Base-by-base conservation (phyloP, 2,888 invertebrate genomes). In the Trissolcus brochymenae region DNA sequence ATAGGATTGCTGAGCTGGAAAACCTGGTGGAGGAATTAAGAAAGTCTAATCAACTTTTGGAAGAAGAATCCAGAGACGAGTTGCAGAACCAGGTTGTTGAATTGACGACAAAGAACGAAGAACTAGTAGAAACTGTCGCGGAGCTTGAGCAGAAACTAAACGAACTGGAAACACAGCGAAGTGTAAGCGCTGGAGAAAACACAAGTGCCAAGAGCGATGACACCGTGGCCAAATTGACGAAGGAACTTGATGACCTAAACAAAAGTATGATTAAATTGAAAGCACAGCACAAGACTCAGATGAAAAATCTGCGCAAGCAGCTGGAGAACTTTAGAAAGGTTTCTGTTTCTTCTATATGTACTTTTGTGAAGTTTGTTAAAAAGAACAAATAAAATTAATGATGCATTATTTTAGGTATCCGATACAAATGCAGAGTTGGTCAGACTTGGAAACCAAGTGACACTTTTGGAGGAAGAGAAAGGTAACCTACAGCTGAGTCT, bases 391-490 rank as follows among this genome's bases (percentile, higher is more conserved):
- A 43, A 43, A 43, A 43, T 6, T 43, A 4, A 43, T 4, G 11
- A 4, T 43, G n/a, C n/a, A n/a, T 41, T n/a, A 4, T 16, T 16
- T 14, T 92, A 94, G 90, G 90, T 92, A 49, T 93, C 93, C 46
- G 94, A 94, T 85, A 87, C 91, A 13, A 93, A 94, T 87, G 92
- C 92, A 46, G 93, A 94, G 87, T 90, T 95, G 71, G 91, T 93
- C 0, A 91, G 91, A 81, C 88, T 95, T 57, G 93, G 93, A 78
- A 94, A 95, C 82, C 94, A 93, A 90, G 92, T 97, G 76, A 94
- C 94, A 13, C 95, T 96, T 86, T 90, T 97, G 80, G 96, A 96
- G 90, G 96, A 96, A 89, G 97, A 97, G 90, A 97, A 96, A 90
- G 96, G 96, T 84, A 95, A 96, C 90, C 92, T 97, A 86, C 96